Evolutionary conservation across 2,888 invertebrate genomes (phyloP).

Genomic region (Crioceris asparagi): DNA sequence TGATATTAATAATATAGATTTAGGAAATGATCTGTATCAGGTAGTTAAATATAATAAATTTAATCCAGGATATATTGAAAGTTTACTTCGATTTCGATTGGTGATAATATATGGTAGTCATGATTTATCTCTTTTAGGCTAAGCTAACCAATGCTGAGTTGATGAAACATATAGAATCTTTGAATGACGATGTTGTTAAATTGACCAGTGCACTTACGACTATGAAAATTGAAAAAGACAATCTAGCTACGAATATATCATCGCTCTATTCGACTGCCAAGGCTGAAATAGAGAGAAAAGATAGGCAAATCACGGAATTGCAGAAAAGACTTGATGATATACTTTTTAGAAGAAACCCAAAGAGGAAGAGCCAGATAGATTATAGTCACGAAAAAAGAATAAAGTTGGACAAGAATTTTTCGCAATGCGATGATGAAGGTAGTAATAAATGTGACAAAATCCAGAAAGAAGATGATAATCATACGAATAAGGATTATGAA

Average conservation of each 20-base stretch:
- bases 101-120: too few species aligned
- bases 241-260: slow-evolving; percentile 37
- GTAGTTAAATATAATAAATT: slow-evolving; percentile 16
- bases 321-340: slow-evolving; percentile 33
- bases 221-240: slow-evolving; percentile 30
- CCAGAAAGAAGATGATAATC: too few species aligned
- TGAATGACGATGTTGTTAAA: slow-evolving; percentile 12
- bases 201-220: slow-evolving; percentile 21
- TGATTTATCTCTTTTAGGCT: slow-evolving; percentile 30
- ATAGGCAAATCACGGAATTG: slow-evolving; percentile 38
- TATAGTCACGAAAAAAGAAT: too few species aligned
- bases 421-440: too few species aligned
- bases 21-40: slow-evolving; percentile 23
- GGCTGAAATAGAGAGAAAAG: slow-evolving; percentile 40
- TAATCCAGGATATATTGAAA: slow-evolving; percentile 5
- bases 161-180: slow-evolving; percentile 7
- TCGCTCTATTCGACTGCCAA: slow-evolving; percentile 41
- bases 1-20: slow-evolving; percentile 31
- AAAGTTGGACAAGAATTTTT: too few species aligned
- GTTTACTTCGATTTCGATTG: too few species aligned
- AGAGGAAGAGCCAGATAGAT: too few species aligned
- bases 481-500: too few species aligned
- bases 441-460: too few species aligned
- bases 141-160: slow-evolving; percentile 22
- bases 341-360: slow-evolving; percentile 26